These are phyloP conservation scores for Charanyca ferruginea DNA, from an alignment of 2,888 invertebrate species.

Conservation along the genomic window DNA sequence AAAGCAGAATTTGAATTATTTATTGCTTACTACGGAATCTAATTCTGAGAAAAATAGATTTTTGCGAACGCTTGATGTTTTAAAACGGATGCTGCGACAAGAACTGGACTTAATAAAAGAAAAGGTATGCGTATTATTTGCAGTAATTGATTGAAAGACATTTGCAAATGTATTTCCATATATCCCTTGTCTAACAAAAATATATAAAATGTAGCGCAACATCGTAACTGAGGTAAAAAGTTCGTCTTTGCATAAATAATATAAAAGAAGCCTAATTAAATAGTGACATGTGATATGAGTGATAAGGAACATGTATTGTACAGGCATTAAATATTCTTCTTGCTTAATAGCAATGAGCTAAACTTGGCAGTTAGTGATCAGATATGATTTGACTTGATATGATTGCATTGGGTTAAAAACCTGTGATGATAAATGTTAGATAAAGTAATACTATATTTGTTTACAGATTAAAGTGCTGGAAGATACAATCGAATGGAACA, in stretches of 20 bases:
- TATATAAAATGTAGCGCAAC: too few species aligned
- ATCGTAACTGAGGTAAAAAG: too few species aligned
- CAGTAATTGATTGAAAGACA: not conserved
- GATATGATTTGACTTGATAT: too few species aligned
- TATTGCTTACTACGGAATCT: conserved; percentile 84
- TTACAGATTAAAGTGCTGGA: conserved; percentile 81
- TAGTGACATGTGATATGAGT: too few species aligned
- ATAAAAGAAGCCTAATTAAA: too few species aligned
- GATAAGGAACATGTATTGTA: too few species aligned
- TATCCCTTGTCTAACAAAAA: not conserved
- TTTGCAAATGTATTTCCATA: not conserved
- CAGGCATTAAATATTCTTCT: too few species aligned
- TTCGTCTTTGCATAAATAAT: too few species aligned
- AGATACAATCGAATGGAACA: conserved; percentile 77
- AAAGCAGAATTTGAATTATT: conserved; percentile 87
- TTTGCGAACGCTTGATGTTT: conserved; percentile 75
- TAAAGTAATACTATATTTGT: not conserved
- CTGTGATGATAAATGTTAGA: too few species aligned
- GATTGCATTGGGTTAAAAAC: too few species aligned
- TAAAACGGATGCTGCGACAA: conserved; percentile 75
- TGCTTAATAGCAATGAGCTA: too few species aligned
- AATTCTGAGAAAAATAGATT: conserved; percentile 83
- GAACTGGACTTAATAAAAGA: conserved; percentile 81
- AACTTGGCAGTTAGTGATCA: too few species aligned
- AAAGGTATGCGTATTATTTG: conserved; percentile 73